Base-by-base conservation (phyloP, 2,797 vertebrate genomes). In the Channallabes apus region DNA sequence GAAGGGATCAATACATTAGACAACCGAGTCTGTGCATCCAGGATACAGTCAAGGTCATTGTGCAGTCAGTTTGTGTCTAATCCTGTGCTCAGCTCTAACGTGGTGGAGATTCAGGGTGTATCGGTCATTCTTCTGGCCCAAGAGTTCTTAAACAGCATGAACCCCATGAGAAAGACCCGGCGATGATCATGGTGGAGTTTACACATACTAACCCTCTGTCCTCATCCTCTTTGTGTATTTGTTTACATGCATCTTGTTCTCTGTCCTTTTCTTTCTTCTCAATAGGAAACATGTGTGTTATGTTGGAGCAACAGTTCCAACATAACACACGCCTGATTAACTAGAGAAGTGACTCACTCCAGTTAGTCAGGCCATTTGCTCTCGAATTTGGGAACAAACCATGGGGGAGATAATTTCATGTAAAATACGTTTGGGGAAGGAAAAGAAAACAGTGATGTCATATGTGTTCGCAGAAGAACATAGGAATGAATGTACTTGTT, bases 211-310 rank as follows among this genome's bases (percentile, higher is more conserved):
- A 3, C 62, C 8, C 38, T 67, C 61, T n/a, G n/a, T 62, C 20
- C 32, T 20, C 24, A 58, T 41, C 51, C 62, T 51, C 51, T 38
- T 77, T 59, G 7, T 15, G 15, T 29, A 22, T 54, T 56, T 65
- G 32, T 9, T 58, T 59, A 14, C 27, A 64, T 80, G 12, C 81
- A 62, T 73, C 67, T 82, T 54, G 54, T 56, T 78, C 59, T 54
- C n/a, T 56, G 18, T 85, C 32, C 56, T n/a, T n/a, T n/a, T n/a
- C n/a, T n/a, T n/a, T n/a, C n/a, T n/a, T n/a, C 82, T 62, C 61
- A 80, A 82, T 82, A 68, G 41, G 56, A 89, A 82, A 61, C 73
- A 86, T 86, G 76, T 86, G 51, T 82, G 69, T 56, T 78, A 54
- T 82, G 35, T 79, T 72, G n/a, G 68, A 67, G 68, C 46, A 79